Conservation (phyloP, 1,140 invertebrate genomes). For the Orchesella cincta region DNA sequence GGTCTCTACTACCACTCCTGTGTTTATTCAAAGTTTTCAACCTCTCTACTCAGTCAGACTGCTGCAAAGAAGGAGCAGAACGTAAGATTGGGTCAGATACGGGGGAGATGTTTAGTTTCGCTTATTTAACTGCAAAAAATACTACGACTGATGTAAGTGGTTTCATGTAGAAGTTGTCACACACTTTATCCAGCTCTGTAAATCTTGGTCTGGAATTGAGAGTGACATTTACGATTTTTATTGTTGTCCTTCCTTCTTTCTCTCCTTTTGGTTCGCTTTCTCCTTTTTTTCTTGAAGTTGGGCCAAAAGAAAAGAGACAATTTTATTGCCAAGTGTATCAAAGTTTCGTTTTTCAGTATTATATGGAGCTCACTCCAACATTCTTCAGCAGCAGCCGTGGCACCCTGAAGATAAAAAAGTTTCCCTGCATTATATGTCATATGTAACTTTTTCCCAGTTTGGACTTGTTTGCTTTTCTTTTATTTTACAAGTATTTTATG, state of each 20-base stretch:
- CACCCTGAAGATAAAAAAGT: too few relatives aligned
- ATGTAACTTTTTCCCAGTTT: too few relatives aligned
- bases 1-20: not conserved
- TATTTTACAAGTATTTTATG: too few relatives aligned
- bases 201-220: constrained; percentile 22
- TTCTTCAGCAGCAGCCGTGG: too few relatives aligned
- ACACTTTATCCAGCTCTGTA: constrained; percentile 17
- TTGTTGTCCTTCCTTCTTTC: not conserved
- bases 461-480: too few relatives aligned
- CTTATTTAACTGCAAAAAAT: not conserved
- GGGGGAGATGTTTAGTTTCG: not conserved
- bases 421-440: too few relatives aligned
- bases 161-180: constrained; percentile 27
- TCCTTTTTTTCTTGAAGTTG: constrained; percentile 17
- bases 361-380: too few relatives aligned
- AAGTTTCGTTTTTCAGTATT: constrained; percentile 3
- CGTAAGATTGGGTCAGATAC: not conserved
- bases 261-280: not conserved
- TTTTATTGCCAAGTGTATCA: constrained; percentile 18
- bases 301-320: constrained; percentile 22
- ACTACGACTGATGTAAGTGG: constrained; percentile 18
- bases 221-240: constrained; percentile 29
- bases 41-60: not conserved
- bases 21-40: not conserved
- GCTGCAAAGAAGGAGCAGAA: not conserved